A percentile compares a stretch with the other conserved stretches of the same genome.
Evolutionary conservation across 2,113 vertebrate species (phyloP).

Genomic region (Strix aluco): DNA sequence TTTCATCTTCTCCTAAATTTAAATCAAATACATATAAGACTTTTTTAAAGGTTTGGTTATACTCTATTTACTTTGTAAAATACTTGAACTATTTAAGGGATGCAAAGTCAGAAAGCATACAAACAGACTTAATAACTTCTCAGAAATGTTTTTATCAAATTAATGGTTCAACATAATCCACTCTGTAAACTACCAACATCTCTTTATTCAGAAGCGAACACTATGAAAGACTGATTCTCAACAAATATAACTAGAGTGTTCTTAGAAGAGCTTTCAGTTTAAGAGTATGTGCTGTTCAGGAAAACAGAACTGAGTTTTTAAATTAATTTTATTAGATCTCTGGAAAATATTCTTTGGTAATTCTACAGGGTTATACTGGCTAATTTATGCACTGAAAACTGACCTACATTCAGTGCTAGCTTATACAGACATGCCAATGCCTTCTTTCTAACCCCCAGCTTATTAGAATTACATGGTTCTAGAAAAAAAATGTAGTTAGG

Average conservation of each 20-base stretch:
- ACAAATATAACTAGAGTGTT: neutral
- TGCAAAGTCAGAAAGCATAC: neutral
- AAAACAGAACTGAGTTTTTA: neutral
- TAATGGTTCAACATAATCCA: neutral
- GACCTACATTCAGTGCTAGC: neutral
- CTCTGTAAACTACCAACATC: neutral
- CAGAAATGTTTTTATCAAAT: neutral
- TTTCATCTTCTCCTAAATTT: neutral
- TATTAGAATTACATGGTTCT: neutral
- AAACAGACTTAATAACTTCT: neutral
- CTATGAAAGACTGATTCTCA: neutral
- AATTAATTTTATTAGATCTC: slow-evolving; percentile 9
- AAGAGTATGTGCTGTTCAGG: neutral
- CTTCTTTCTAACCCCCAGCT: neutral
- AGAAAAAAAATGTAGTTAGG: neutral
- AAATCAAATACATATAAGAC: neutral
- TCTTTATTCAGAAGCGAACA: neutral
- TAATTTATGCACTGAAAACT: neutral
- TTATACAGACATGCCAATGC: neutral
- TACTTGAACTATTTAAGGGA: neutral
- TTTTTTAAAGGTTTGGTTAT: neutral
- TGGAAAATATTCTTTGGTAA: neutral
- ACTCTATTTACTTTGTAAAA: neutral
- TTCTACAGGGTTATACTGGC: neutral
- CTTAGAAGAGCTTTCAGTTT: neutral